phyloP scores from a whole-genome alignment of 1,140 invertebrate species.

The Trichomalopsis sarcophagae region DNA sequence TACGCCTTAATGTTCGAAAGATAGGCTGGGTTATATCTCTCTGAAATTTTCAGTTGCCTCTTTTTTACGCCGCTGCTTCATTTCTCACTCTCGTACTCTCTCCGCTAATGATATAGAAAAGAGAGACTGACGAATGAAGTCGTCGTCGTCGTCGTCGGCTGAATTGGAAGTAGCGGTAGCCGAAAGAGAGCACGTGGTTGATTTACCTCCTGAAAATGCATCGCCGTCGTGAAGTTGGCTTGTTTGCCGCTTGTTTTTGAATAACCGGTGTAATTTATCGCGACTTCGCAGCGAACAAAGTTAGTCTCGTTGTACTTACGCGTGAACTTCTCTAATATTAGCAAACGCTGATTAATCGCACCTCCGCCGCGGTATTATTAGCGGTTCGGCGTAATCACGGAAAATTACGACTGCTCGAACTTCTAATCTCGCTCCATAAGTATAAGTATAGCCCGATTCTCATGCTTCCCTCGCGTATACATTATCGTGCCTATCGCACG shows the following conservation, averaged over 20 bases:
- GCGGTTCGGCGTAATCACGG: neutral
- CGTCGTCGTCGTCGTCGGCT: neutral
- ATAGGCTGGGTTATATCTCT: too few relatives aligned
- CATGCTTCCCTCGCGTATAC: too few relatives aligned
- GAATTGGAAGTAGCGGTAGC: neutral
- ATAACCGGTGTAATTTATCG: too few relatives aligned
- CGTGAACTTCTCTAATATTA: neutral
- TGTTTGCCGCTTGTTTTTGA: too few relatives aligned
- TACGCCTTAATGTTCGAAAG: neutral
- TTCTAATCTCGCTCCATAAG: neutral
- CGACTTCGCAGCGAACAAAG: too few relatives aligned
- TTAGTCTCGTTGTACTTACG: neutral
- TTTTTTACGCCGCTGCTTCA: too few relatives aligned
- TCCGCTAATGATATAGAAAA: too few relatives aligned
- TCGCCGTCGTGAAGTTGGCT: too few relatives aligned
- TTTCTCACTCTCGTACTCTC: neutral
- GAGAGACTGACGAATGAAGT: neutral
- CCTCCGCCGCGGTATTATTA: neutral
- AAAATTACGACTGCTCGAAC: neutral
- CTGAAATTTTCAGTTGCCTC: too few relatives aligned
- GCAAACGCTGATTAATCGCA: conserved; percentile 2
- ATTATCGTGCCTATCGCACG: too few relatives aligned
- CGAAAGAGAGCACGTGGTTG: neutral
- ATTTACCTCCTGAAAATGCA: conserved; percentile 5
- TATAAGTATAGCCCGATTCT: too few relatives aligned